Base-by-base conservation (phyloP, 2,113 vertebrate genomes). In the Callipepla squamata region DNA sequence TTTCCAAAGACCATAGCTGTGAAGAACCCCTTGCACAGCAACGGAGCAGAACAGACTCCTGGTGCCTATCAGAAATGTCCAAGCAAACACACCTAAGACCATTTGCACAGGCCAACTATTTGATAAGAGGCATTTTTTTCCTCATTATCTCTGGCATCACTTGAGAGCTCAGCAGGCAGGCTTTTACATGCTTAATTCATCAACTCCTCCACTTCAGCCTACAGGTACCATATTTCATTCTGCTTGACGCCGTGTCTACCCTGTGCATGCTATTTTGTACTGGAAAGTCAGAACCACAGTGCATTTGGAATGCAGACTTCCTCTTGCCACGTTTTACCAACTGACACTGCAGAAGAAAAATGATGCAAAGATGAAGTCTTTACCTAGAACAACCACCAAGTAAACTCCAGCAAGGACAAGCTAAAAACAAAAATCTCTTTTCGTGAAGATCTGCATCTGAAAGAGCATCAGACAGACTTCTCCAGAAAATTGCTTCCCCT, bases 391-490 rank as follows among this genome's bases (percentile, higher is more conserved):
- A 77, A 68, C 69, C 53, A 73, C 63, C 74, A 93, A 93, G 38
- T 34, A 63, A 94, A 65, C 22, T 79, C 65, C 32, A 68, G 38
- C 8, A 47, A 88, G 45, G 57, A 63, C 55, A 90, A 68, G 45
- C 57, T 44, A 70, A 89, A 94, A 38, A 90, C n/a, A 80, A 68
- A 92, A 79, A 38, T 79, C 53, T 68, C 44, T 85, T 90, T 84
- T 72, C 11, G 62, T 0, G 0, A 75, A 18, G 55, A 80, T 61
- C 94, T 63, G 59, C 30, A 20, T 83, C 63, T 93, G 80, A 96
- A 93, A 85, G 72, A 94, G 91, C 58, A 55, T 82, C 73, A 79
- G 77, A 86, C 84, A 95, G 68, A 87, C 89, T 79, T 73, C 51
- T 40, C n/a, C 70, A 63, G 38, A 94, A 93, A 87, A 95, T 78